Conservation (phyloP, 1,140 invertebrate genomes). For the Lanistes nyassanus region DNA sequence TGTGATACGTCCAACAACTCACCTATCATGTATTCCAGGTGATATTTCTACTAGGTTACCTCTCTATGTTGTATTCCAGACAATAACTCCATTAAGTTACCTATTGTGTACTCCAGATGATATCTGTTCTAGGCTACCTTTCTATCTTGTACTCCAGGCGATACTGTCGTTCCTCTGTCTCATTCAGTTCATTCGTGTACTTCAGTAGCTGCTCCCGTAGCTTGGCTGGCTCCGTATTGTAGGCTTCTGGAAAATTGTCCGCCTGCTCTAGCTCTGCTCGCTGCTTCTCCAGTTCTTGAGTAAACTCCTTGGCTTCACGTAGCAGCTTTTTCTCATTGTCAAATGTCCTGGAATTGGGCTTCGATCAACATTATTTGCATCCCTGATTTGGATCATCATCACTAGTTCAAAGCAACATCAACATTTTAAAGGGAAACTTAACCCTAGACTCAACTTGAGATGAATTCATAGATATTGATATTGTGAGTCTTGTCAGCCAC, state of each 20-base stretch:
- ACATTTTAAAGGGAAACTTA: no score
- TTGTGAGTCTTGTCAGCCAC: no score
- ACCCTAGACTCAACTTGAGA: no score
- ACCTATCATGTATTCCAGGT: no score
- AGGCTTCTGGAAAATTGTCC: conserved; percentile 65
- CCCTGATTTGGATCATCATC: background rate
- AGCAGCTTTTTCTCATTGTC: conserved; percentile 58
- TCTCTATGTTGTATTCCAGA: no score
- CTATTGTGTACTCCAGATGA: background rate
- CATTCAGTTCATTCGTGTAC: conserved; percentile 62
- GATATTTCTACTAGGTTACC: no score
- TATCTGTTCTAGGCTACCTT: conserved; percentile 44
- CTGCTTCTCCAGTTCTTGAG: conserved; percentile 57
- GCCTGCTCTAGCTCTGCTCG: conserved; percentile 59
- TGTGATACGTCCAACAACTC: no score
- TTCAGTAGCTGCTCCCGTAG: conserved; percentile 62
- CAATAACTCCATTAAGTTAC: background rate
- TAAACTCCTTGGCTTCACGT: conserved; percentile 56
- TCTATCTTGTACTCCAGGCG: conserved; percentile 65
- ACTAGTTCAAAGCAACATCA: no score
- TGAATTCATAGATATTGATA: no score
- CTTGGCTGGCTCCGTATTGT: conserved; percentile 62
- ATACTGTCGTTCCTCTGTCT: conserved; percentile 63
- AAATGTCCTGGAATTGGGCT: conserved; percentile 54
- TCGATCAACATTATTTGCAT: background rate